phyloP scores from a whole-genome alignment of 2,888 invertebrate genomes.

The Trypoxylon attenuatum region DNA sequence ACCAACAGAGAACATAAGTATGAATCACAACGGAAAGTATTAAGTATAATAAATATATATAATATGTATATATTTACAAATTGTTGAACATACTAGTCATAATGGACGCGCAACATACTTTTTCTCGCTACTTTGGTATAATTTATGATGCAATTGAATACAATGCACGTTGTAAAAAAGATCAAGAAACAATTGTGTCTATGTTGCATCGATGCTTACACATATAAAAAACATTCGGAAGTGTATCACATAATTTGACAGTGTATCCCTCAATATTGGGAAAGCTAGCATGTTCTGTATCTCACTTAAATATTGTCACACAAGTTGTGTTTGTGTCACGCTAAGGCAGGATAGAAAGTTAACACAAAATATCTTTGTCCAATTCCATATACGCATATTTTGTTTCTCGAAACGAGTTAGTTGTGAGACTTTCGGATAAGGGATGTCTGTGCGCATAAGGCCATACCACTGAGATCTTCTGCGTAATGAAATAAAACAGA shows the following conservation, averaged over 20 bases:
- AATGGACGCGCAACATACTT: neutral
- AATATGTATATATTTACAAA: neutral
- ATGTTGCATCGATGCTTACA: neutral
- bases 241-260: too few species aligned
- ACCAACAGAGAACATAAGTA: too few species aligned
- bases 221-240: too few species aligned
- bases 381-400: constrained; percentile 14
- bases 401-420: constrained; percentile 45
- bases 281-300: too few species aligned
- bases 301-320: too few species aligned
- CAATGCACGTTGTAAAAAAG: neutral
- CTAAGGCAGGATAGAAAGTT: neutral
- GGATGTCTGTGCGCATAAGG: constrained; percentile 59
- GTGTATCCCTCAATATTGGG: too few species aligned
- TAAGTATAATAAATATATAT: constrained; percentile 1
- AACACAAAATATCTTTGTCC: constrained; percentile 11
- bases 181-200: constrained; percentile 3
- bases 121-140: neutral
- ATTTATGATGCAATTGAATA: neutral
- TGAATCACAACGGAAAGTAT: neutral
- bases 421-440: constrained; percentile 58
- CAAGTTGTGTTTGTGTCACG: too few species aligned
- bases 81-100: neutral
- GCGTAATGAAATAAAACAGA: constrained; percentile 57
- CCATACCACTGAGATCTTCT: constrained; percentile 65